Evolutionary conservation across 1,140 invertebrate species (phyloP).

Genomic region (Oryctes rhinoceros): DNA sequence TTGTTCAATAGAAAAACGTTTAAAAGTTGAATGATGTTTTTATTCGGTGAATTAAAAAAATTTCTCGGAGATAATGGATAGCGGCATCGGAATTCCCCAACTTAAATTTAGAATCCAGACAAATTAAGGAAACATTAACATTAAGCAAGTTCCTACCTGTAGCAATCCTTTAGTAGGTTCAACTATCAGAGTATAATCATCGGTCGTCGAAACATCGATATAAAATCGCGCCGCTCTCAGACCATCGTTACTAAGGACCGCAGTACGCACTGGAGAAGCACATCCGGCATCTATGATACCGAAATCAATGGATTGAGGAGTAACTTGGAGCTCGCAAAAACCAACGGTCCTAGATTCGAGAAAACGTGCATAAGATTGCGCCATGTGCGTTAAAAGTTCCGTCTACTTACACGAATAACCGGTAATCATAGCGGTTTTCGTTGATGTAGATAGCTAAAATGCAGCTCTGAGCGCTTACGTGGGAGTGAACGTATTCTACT

Average conservation of each 20-base stretch:
- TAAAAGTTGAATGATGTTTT: too few relatives aligned
- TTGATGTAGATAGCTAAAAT: constrained; percentile 9
- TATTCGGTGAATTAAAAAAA: too few relatives aligned
- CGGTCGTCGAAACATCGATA: constrained; percentile 53
- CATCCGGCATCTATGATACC: constrained; percentile 56
- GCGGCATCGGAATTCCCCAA: too few relatives aligned
- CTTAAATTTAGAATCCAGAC: too few relatives aligned
- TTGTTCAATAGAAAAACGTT: too few relatives aligned
- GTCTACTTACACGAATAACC: background rate
- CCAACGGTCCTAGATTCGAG: background rate
- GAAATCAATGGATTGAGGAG: constrained; percentile 52
- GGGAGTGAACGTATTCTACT: background rate
- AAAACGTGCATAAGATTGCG: background rate
- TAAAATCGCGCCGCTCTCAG: constrained; percentile 54
- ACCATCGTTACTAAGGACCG: constrained; percentile 55
- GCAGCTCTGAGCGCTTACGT: background rate
- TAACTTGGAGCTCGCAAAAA: background rate
- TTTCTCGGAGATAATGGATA: too few relatives aligned
- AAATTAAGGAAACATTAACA: too few relatives aligned
- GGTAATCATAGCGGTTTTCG: background rate
- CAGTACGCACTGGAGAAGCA: constrained; percentile 48
- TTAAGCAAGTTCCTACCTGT: too few relatives aligned
- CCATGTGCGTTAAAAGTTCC: background rate
- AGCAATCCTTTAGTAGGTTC: constrained; percentile 55
- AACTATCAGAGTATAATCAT: constrained; percentile 53